Evolutionary conservation across 2,797 vertebrate species (phyloP), one percentile per base, ranked within the genome.

Genomic region (Cynodonichthys magdalenae): DNA sequence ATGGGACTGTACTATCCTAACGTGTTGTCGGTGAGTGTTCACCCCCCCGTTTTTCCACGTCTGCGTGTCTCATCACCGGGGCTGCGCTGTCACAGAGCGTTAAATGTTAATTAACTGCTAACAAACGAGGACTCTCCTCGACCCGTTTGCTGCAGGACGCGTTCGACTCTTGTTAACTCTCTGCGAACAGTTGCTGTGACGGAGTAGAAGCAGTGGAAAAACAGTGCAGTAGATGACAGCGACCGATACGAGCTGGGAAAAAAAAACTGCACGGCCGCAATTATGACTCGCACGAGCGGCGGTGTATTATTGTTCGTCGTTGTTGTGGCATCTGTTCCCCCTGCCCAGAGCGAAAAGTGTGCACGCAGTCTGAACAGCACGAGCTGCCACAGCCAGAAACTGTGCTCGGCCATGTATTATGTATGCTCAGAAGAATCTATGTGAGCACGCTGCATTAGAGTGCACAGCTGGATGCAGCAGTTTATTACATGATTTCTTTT

Each of bases 1-100:
- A 94, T 94, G 92, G 93, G 93, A 89, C 90, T 93, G 85, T 94
- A 92, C 89, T 94, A 92, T 85, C 90, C 92, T 85, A 90, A 90
- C 80, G 84, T 92, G 89, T 81, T 90, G 83, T 90, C 90, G 92
- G 93, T 94, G 90, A 94, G 93, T 93, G 74, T 87, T 84, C 55
- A 56, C 73, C 87, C 63, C 18, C 19, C 5, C 57, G 51, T 53
- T 69, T 63, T 53, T 56, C 17, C 6, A 2, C 20, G 41, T 66
- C 62, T 3, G 52, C 63, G 72, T 39, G 15, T 68, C 41, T 44
- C 63, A 14, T 47, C 14, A 15, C 49, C 27, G 8, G 28, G 15
- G 53, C 63, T 72, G 69, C 58, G 4, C 84, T 75, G 85, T 89
- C 87, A 71, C 47, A 31, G 71, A 84, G 81, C 86, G 75, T 87